Conservation (phyloP, 2,797 vertebrate species). For the Manis javanica region DNA sequence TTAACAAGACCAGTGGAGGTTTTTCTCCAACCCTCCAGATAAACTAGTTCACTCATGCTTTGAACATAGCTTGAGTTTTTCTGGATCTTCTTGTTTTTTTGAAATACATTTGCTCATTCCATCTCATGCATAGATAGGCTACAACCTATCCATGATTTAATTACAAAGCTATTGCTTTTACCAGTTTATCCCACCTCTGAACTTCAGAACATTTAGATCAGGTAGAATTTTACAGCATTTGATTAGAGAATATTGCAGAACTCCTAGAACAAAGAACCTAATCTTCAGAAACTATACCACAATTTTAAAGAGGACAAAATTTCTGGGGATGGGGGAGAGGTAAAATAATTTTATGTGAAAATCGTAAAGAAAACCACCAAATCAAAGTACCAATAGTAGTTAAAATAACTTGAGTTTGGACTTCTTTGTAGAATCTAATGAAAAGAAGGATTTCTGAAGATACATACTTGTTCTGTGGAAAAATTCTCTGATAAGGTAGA, state of each 20-base stretch:
- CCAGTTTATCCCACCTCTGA: neutral
- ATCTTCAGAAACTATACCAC: neutral
- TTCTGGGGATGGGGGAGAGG: neutral
- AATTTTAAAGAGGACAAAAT: conserved; percentile 8
- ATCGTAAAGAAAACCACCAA: neutral
- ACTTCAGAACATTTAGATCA: neutral
- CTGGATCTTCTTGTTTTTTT: conserved; percentile 20
- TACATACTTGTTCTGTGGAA: neutral
- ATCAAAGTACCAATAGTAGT: neutral
- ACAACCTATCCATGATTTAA: neutral
- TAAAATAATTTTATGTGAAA: neutral
- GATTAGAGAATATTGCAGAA: neutral
- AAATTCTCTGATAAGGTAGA: neutral
- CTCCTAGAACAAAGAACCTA: neutral
- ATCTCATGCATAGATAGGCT: neutral
- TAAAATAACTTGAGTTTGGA: neutral
- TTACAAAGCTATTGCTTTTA: neutral
- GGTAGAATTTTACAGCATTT: neutral
- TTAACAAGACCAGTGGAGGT: too few relatives aligned
- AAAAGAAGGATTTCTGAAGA: conserved; percentile 51
- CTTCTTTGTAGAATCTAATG: neutral
- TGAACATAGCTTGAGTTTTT: neutral
- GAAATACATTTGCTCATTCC: neutral
- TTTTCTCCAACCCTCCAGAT: neutral
- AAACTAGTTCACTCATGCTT: neutral